A percentile compares a stretch with the other conserved stretches of the same genome.
phyloP scores from a whole-genome alignment of 2,113 vertebrate genomes.

The Peromyscus maniculatus region DNA sequence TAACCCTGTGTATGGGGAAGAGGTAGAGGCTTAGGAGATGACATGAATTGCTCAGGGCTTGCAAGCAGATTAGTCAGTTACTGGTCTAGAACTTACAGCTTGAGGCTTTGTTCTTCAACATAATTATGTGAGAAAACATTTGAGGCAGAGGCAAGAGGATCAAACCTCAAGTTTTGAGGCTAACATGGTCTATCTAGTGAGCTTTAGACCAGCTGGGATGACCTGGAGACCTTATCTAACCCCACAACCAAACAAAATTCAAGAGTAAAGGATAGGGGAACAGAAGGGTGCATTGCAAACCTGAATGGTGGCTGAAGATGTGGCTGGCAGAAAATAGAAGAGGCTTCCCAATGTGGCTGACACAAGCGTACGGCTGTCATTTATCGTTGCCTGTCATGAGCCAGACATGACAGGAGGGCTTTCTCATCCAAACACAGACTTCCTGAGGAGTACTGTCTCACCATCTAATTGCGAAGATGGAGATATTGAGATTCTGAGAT shows the following conservation, averaged over 20 bases:
- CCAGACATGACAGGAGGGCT: constrained; percentile 12
- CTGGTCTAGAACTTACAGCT: not conserved
- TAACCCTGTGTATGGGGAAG: constrained; percentile 14
- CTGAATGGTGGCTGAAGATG: not conserved
- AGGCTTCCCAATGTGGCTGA: not conserved
- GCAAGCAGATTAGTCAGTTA: not conserved
- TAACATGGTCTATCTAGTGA: not conserved
- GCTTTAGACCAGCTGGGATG: not conserved
- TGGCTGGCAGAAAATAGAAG: not conserved
- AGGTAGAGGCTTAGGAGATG: not conserved
- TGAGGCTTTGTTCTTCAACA: constrained; percentile 15
- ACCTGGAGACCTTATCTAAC: not conserved
- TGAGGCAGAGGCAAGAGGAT: not conserved
- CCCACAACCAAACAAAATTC: not conserved
- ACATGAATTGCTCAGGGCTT: not conserved
- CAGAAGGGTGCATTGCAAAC: constrained; percentile 37
- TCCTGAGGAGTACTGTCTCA: not conserved
- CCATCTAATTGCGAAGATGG: constrained; percentile 56
- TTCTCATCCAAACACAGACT: constrained; percentile 63
- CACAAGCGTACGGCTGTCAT: constrained; percentile 2
- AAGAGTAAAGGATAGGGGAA: constrained; percentile 33
- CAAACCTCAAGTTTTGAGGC: not conserved
- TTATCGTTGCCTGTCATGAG: constrained; percentile 32
- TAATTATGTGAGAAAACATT: constrained; percentile 13
- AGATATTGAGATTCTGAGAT: constrained; percentile 61